Evolutionary conservation across 2,888 invertebrate genomes (phyloP).

Genomic region (Pardosa pseudoannulata): DNA sequence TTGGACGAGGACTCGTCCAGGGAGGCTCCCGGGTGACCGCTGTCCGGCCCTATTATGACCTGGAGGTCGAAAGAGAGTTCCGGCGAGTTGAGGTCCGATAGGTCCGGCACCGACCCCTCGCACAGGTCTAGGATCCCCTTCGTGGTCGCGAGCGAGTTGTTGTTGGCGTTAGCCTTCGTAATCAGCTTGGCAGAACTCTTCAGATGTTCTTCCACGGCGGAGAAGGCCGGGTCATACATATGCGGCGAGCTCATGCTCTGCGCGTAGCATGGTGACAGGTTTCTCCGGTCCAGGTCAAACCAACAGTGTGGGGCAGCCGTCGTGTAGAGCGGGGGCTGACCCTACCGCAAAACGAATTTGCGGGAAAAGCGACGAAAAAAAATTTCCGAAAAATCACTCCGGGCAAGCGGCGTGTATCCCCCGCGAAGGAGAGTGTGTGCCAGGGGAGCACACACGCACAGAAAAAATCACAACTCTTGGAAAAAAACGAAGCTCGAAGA

Average conservation of each 20-base stretch:
- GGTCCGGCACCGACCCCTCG: slow-evolving; percentile 81
- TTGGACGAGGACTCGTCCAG: slow-evolving; percentile 82
- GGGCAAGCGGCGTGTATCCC: too few relatives aligned
- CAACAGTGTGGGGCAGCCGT: slow-evolving; percentile 53
- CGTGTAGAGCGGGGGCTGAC: slow-evolving; percentile 47
- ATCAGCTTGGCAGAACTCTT: too few relatives aligned
- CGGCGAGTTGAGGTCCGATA: slow-evolving; percentile 92
- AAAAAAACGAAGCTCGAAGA: too few relatives aligned
- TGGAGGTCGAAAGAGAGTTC: slow-evolving; percentile 95
- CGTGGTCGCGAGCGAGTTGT: slow-evolving; percentile 76
- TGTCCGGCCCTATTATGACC: slow-evolving; percentile 83
- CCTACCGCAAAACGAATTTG: slow-evolving; percentile 31
- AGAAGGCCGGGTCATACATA: slow-evolving; percentile 85
- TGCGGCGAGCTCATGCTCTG: slow-evolving; percentile 87
- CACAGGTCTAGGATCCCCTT: slow-evolving; percentile 41
- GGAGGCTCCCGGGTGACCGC: slow-evolving; percentile 43
- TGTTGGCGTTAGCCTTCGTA: slow-evolving; percentile 30
- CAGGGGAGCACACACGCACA: too few relatives aligned
- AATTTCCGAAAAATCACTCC: too few relatives aligned
- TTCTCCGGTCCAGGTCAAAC: slow-evolving; percentile 62
- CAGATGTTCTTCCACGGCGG: slow-evolving; percentile 76
- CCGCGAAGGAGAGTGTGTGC: too few relatives aligned
- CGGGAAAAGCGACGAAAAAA: background rate
- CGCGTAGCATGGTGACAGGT: slow-evolving; percentile 74
- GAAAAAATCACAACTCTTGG: background rate